Conservation (phyloP, 2,113 vertebrate species). For the Dipodomys stephensi region DNA sequence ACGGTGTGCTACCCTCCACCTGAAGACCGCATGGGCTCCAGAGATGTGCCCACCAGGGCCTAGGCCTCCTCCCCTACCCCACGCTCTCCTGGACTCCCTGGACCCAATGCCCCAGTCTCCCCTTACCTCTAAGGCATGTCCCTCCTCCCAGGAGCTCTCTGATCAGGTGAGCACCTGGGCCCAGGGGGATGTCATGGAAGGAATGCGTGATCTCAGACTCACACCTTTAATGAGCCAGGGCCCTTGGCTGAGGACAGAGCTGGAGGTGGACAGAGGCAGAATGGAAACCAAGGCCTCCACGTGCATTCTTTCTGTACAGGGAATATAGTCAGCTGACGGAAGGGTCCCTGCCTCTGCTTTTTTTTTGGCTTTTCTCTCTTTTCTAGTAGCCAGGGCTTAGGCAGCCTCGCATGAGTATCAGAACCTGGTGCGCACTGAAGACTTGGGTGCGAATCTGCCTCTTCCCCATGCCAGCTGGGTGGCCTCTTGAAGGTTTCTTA, state of each 20-base stretch:
- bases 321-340: fast-evolving
- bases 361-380: no score
- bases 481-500: neutral
- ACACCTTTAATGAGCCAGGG: neutral
- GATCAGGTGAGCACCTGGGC: neutral
- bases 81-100: neutral
- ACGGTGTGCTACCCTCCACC: fast-evolving
- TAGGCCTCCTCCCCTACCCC: fast-evolving
- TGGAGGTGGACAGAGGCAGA: neutral
- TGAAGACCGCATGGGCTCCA: fast-evolving
- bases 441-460: fast-evolving
- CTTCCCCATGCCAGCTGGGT: neutral
- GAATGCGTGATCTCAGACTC: neutral
- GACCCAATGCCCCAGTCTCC: neutral
- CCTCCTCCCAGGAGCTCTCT: neutral
- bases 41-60: neutral
- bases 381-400: neutral
- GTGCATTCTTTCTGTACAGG: fast-evolving
- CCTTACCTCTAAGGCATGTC: neutral
- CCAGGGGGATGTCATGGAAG: no score
- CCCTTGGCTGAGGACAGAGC: neutral
- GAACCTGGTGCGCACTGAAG: fast-evolving
- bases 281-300: fast-evolving
- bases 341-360: neutral
- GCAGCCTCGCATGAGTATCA: no score